Conservation (phyloP, 2,113 vertebrate species). For the Sinocyclocheilus maitianheensis region DNA sequence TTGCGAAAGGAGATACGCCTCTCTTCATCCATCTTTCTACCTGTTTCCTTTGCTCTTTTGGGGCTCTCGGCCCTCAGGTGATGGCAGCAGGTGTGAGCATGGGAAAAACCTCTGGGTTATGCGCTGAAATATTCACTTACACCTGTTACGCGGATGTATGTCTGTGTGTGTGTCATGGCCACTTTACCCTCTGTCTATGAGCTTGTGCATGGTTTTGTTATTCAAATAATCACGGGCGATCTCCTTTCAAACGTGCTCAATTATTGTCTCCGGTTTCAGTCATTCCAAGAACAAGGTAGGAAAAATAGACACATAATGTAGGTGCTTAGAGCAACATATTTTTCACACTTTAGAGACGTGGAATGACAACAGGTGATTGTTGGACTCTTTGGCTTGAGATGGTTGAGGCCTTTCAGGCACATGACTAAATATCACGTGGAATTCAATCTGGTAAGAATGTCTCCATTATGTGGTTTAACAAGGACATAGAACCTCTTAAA, state of each 20-base stretch:
- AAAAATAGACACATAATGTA: conserved; percentile 44
- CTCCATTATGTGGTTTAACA: conserved; percentile 61
- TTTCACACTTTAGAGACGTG: conserved; percentile 32
- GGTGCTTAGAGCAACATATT: conserved; percentile 51
- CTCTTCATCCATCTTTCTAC: conserved; percentile 61
- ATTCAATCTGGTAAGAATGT: conserved; percentile 37
- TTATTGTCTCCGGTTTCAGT: conserved; percentile 52
- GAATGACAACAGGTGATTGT: conserved; percentile 40
- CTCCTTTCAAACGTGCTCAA: conserved; percentile 37
- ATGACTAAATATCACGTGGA: conserved; percentile 30
- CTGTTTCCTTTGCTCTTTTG: conserved; percentile 40
- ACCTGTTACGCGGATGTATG: conserved; percentile 63
- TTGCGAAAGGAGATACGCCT: conserved; percentile 70
- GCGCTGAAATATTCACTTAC: conserved; percentile 58
- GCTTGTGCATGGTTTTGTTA: conserved; percentile 47
- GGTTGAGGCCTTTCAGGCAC: conserved; percentile 25
- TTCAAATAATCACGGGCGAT: conserved; percentile 37
- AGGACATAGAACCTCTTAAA: conserved; percentile 56
- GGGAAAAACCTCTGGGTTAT: conserved; percentile 59
- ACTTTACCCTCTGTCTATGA: neutral
- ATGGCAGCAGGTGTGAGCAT: conserved; percentile 62
- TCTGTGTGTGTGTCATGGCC: conserved; percentile 5
- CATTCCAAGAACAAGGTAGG: conserved; percentile 27
- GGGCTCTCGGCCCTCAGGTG: conserved; percentile 52
- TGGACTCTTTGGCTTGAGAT: conserved; percentile 40